Conservation (phyloP, 2,888 invertebrate genomes). For the Diploptera punctata region DNA sequence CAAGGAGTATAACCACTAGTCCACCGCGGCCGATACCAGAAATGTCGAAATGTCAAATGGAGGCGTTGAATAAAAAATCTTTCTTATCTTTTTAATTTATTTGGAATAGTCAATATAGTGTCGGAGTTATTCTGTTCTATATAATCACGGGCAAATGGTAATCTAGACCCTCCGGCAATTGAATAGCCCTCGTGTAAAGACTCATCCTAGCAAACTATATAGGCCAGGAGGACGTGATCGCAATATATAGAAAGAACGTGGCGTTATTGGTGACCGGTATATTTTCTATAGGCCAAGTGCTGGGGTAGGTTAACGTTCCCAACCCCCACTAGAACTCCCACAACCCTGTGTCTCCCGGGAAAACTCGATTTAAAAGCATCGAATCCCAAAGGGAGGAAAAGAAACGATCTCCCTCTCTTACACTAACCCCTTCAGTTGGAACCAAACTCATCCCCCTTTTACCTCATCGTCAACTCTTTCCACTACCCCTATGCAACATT, state of each 20-base stretch:
- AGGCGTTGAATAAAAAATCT: too few species aligned
- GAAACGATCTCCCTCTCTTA: conserved; percentile 10
- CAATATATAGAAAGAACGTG: conserved; percentile 6
- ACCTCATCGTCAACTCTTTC: conserved; percentile 14
- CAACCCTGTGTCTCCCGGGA: conserved; percentile 19
- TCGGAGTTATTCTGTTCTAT: too few species aligned
- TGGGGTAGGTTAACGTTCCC: conserved; percentile 10
- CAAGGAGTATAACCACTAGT: too few species aligned
- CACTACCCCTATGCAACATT: conserved; percentile 14
- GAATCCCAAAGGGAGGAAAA: conserved; percentile 36
- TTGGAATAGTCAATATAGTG: too few species aligned
- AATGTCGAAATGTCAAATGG: too few species aligned
- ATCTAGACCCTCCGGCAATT: too few species aligned
- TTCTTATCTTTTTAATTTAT: too few species aligned
- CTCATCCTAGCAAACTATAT: not conserved
- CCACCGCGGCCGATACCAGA: too few species aligned
- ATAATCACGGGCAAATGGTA: too few species aligned
- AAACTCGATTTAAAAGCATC: conserved; percentile 16
- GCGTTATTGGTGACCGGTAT: not conserved
- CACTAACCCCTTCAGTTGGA: conserved; percentile 11
- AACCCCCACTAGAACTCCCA: conserved; percentile 17
- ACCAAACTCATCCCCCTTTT: not conserved
- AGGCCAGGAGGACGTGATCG: conserved; percentile 1
- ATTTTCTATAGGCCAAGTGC: not conserved
- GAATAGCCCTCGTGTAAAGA: too few species aligned